Conservation (phyloP, 1,140 invertebrate species). For the Cephus cinctus region DNA sequence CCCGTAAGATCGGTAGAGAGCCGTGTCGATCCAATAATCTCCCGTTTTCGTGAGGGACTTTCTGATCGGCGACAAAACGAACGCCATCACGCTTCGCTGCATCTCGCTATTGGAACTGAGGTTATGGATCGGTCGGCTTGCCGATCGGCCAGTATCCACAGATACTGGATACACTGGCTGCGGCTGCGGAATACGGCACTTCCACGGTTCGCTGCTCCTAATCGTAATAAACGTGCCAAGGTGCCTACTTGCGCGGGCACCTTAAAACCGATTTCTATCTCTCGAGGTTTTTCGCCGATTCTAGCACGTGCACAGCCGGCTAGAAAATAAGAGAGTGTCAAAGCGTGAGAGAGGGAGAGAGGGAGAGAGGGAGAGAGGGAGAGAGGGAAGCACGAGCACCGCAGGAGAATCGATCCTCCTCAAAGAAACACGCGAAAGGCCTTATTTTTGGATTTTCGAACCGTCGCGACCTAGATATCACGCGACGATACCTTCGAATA, state of each 20-base stretch:
- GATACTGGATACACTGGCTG: conserved; percentile 4
- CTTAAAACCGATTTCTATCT: conserved; percentile 50
- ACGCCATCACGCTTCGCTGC: conserved; percentile 40
- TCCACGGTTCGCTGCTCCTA: conserved; percentile 51
- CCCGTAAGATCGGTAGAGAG: too few relatives aligned
- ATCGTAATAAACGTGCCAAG: conserved; percentile 56
- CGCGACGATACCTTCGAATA: conserved; percentile 20
- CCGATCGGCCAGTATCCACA: not conserved
- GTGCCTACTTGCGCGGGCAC: conserved; percentile 40
- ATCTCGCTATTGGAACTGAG: conserved; percentile 44
- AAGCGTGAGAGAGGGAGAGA: conserved; percentile 1
- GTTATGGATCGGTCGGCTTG: not conserved
- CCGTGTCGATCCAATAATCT: too few relatives aligned
- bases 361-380: not conserved
- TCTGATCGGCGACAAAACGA: conserved; percentile 1
- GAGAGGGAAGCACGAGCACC: not conserved
- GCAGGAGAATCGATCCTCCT: too few relatives aligned
- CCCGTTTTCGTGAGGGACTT: too few relatives aligned
- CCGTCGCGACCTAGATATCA: conserved; percentile 1
- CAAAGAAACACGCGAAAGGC: too few relatives aligned
- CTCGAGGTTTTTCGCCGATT: conserved; percentile 1
- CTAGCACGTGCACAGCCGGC: too few relatives aligned
- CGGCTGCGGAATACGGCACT: conserved; percentile 13
- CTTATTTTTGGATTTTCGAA: too few relatives aligned
- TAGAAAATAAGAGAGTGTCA: conserved; percentile 6